These are phyloP conservation scores for Lordiphosa collinella DNA, from an alignment of 1,140 invertebrate species.

Conservation along the genomic window DNA sequence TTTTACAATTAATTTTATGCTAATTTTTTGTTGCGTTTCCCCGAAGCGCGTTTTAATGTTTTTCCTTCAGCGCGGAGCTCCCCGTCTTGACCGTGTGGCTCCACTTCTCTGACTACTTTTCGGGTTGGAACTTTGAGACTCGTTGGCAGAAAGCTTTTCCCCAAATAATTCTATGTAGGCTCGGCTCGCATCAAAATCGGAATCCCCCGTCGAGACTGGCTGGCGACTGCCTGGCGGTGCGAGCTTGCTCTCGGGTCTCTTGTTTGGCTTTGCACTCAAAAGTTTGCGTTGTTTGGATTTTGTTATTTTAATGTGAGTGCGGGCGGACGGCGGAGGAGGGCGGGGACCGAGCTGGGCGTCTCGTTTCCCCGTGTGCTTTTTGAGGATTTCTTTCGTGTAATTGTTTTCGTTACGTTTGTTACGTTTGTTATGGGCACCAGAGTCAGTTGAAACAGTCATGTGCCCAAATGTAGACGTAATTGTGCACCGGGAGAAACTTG, in stretches of 20 bases:
- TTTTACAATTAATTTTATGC: conserved; percentile 27
- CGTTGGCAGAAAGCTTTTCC: conserved; percentile 57
- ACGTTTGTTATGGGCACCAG: conserved; percentile 69
- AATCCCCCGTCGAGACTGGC: conserved; percentile 34
- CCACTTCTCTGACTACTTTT: conserved; percentile 74
- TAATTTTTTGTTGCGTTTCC: conserved; percentile 48
- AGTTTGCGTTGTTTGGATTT: conserved; percentile 76
- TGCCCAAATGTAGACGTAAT: conserved; percentile 63
- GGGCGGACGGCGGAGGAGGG: conserved; percentile 9
- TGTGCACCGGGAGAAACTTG: conserved; percentile 40
- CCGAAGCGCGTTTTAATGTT: conserved; percentile 37
- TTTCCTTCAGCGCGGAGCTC: conserved; percentile 50
- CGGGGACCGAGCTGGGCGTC: neutral
- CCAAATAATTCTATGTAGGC: conserved; percentile 57
- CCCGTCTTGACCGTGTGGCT: conserved; percentile 75
- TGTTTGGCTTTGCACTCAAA: conserved; percentile 63
- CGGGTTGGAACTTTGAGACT: conserved; percentile 24
- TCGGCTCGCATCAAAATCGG: conserved; percentile 13
- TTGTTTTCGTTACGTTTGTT: conserved; percentile 73
- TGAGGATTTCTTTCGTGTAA: conserved; percentile 70
- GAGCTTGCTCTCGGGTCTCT: conserved; percentile 14
- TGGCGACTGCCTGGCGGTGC: conserved; percentile 58
- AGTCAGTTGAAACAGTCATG: conserved; percentile 35
- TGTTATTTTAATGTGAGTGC: conserved; percentile 68
- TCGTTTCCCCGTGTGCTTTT: conserved; percentile 62